Evolutionary conservation across 2,797 vertebrate species (phyloP).

Genomic region (Aplochiton taeniatus): DNA sequence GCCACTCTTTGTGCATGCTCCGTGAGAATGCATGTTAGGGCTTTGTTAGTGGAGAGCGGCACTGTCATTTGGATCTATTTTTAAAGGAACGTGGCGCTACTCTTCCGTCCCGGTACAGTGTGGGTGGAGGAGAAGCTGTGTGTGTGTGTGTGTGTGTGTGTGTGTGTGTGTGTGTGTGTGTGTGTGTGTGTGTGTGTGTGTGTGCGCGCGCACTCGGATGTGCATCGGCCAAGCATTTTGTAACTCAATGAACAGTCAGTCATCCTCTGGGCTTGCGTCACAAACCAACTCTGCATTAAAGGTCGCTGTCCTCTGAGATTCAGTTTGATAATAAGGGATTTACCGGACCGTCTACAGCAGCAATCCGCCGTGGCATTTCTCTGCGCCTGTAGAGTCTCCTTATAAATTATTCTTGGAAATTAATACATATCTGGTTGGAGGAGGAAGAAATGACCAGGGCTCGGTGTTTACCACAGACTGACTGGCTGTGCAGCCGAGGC

Average conservation of each 20-base stretch:
- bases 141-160: slow-evolving; percentile 23
- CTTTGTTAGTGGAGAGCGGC: slow-evolving; percentile 51
- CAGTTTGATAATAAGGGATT: slow-evolving; percentile 4
- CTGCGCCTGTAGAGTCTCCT: not conserved
- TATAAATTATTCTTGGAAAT: not conserved
- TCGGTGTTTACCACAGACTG: not conserved
- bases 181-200: slow-evolving; percentile 9
- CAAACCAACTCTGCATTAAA: slow-evolving; percentile 5
- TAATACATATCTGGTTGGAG: slow-evolving; percentile 1
- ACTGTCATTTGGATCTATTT: slow-evolving; percentile 63
- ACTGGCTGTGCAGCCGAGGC: not conserved
- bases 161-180: slow-evolving; percentile 16
- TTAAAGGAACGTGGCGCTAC: slow-evolving; percentile 39
- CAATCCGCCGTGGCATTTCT: slow-evolving; percentile 2
- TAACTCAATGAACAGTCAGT: slow-evolving; percentile 15
- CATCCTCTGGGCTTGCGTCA: slow-evolving; percentile 14
- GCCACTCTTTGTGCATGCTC: slow-evolving; percentile 20
- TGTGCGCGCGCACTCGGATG: not conserved
- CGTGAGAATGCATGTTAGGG: slow-evolving; percentile 34
- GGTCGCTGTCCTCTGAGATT: slow-evolving; percentile 20
- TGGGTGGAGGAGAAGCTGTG: slow-evolving; percentile 5
- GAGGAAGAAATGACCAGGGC: slow-evolving; percentile 9
- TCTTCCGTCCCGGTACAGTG: slow-evolving; percentile 20
- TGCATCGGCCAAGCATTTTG: slow-evolving; percentile 5
- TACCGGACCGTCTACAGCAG: not conserved